Evolutionary conservation across 2,113 vertebrate species (phyloP).

Genomic region (Limnothrissa miodon): DNA sequence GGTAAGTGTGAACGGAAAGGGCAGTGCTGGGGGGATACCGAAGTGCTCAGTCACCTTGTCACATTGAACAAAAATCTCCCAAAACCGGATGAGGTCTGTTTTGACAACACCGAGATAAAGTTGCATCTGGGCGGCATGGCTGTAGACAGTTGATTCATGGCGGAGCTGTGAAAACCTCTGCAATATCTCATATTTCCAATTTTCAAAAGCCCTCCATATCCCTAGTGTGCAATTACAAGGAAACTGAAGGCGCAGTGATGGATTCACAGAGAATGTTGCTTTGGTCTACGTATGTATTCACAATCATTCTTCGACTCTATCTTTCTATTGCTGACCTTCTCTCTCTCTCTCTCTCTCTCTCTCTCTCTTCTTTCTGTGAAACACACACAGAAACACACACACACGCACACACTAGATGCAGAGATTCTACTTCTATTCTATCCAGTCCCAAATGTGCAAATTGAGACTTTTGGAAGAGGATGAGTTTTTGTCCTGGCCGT

Average conservation of each 20-base stretch:
- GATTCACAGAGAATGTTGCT: not conserved
- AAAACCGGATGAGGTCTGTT: not conserved
- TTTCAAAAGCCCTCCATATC: slow-evolving; percentile 17
- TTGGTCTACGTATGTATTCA: not conserved
- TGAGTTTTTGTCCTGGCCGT: not conserved
- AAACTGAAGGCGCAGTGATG: slow-evolving; percentile 18
- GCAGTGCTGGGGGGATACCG: not conserved
- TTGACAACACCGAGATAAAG: not conserved
- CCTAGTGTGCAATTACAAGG: slow-evolving; percentile 50
- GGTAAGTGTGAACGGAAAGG: not conserved
- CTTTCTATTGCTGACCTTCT: too few relatives aligned
- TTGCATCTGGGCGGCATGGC: not conserved
- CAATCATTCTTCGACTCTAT: not conserved
- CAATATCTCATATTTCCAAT: slow-evolving; percentile 2
- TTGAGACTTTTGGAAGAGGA: not conserved
- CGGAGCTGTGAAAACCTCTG: not conserved
- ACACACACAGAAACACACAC: not conserved
- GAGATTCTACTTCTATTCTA: not conserved
- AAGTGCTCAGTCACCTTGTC: not conserved
- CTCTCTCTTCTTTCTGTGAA: not conserved
- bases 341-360: not conserved
- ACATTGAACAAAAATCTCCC: not conserved
- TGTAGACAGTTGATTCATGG: not conserved
- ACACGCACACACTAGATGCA: not conserved
- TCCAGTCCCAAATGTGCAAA: not conserved